These are phyloP conservation scores for Dinocampus coccinellae DNA, from an alignment of 2,888 invertebrate species.

Conservation along the genomic window DNA sequence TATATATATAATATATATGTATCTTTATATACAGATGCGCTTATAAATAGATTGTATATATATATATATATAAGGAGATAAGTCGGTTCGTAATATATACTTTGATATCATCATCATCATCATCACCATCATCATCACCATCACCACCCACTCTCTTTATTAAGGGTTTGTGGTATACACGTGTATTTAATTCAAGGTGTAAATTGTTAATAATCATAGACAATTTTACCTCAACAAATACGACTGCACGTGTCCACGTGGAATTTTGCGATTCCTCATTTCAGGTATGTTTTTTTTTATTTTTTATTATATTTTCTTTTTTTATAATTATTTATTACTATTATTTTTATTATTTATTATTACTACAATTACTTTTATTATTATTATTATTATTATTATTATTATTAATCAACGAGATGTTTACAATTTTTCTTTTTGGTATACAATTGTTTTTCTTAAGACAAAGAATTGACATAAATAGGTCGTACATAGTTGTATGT, in stretches of 20 bases:
- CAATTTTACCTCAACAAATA: background rate
- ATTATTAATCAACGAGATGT: background rate
- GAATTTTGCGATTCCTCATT: constrained; percentile 25
- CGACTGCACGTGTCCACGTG: constrained; percentile 22
- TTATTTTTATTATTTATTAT: background rate
- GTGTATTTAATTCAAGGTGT: constrained; percentile 22
- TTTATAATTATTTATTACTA: background rate
- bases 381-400: too few species aligned
- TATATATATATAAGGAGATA: constrained; percentile 15
- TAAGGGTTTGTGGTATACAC: constrained; percentile 8
- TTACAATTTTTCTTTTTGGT: background rate
- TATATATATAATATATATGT: background rate
- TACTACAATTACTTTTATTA: too few species aligned
- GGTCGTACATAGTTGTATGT: background rate
- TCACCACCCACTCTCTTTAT: background rate
- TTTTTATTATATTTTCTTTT: background rate
- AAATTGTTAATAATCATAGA: constrained; percentile 12
- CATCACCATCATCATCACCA: background rate
- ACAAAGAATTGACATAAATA: background rate
- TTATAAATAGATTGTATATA: constrained; percentile 25
- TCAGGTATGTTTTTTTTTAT: constrained; percentile 36
- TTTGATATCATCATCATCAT: background rate
- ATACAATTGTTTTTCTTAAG: background rate
- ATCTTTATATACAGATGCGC: constrained; percentile 12
- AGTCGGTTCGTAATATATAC: constrained; percentile 8